Evolutionary conservation across 2,113 vertebrate genomes (phyloP), one percentile per base, ranked within the genome.

Genomic region (Kryptolebias marmoratus): DNA sequence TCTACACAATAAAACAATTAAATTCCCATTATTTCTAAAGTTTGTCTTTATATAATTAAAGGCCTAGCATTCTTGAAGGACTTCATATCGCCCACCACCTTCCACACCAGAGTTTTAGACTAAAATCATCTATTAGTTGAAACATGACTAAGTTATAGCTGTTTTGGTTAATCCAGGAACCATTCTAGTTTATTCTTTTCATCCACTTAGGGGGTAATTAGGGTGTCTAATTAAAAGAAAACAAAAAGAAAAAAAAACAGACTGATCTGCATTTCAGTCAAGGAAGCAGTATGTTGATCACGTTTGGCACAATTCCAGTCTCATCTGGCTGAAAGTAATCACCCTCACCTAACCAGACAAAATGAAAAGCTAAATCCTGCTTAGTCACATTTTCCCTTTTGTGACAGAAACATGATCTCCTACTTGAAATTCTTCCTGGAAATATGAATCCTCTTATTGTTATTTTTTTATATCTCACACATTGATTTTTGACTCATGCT

Each of bases 341-440:
- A 36, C 63, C 52, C 44, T 68, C 36, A 68, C 16, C 36, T 30
- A 47, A 76, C 66, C 56, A 16, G 66, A 72, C 75, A 53, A 74
- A 80, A 75, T 57, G 67, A 82, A 76, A 64, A 62, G 76, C 71
- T 80, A 80, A 86, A 70, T 68, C 83, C 86, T 65, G 76, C 73
- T 84, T 58, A 63, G 71, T 49, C 71, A 69, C 73, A 36, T 30
- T 54, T 75, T 79, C 75, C 71, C 68, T 53, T 79, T 78, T 68
- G 76, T 82, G 59, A 31, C 16, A 50, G 64, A 82, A 85, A 78
- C 68, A 50, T 64, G 62, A 87, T 75, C 81, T 77, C 49, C 57
- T 78, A 57, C 55, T 63, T 71, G 63, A 76, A 75, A 78, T 77
- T 57, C 71, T 63, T 66, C 55, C 32, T 27, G 48, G 64, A 82